Evolutionary conservation across 1,140 invertebrate species (phyloP).

Genomic region (Pseudomyrmex dendroicus): DNA sequence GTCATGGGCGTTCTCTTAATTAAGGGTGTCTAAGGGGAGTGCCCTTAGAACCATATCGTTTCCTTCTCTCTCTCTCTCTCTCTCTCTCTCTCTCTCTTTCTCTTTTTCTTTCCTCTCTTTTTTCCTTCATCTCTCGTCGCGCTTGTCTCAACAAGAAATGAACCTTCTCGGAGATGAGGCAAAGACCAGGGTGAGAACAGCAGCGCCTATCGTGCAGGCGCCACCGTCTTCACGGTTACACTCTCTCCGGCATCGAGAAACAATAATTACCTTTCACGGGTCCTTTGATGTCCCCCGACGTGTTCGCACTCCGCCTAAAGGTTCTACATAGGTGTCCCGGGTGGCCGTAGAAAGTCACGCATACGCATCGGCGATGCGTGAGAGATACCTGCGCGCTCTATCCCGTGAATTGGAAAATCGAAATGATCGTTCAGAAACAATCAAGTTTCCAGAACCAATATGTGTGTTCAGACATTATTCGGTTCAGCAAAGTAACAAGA

Average conservation of each 20-base stretch:
- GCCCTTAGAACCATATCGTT: constrained; percentile 40
- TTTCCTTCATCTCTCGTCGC: background rate
- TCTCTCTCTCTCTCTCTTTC: background rate
- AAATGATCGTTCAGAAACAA: constrained; percentile 27
- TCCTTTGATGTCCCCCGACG: constrained; percentile 82
- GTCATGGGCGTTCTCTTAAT: constrained; percentile 79
- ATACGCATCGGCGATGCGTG: constrained; percentile 44
- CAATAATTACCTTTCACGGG: constrained; percentile 83
- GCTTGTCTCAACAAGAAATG: constrained; percentile 57
- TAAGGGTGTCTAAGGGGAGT: constrained; percentile 74
- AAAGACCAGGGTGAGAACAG: constrained; percentile 77
- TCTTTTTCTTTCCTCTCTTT: background rate
- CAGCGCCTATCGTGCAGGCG: constrained; percentile 81
- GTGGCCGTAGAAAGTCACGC: constrained; percentile 71
- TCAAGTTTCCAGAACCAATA: background rate
- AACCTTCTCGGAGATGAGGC: constrained; percentile 64
- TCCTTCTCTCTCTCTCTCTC: constrained; percentile 8
- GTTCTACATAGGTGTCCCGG: constrained; percentile 77
- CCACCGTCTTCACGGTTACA: constrained; percentile 76
- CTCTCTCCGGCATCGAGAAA: constrained; percentile 78
- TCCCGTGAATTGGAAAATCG: constrained; percentile 51
- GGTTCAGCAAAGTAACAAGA: no score
- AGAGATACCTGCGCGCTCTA: constrained; percentile 1
- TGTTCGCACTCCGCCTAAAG: constrained; percentile 82
- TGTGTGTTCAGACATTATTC: background rate